These are phyloP conservation scores for Sebastes minor DNA, from an alignment of 2,797 vertebrate species.

Conservation along the genomic window DNA sequence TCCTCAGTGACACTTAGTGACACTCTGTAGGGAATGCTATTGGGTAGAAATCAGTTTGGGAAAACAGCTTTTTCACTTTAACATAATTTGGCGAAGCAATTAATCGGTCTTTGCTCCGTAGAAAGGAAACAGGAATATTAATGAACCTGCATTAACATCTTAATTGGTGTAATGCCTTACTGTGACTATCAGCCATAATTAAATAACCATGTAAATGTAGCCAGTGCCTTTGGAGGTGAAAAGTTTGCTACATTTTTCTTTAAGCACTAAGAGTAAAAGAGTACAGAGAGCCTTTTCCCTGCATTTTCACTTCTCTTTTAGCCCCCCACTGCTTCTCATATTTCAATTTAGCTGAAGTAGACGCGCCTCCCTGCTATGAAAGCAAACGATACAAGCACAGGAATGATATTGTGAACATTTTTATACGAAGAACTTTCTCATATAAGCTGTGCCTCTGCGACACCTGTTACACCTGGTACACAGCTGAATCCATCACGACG, in stretches of 20 bases:
- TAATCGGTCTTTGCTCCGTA: neutral
- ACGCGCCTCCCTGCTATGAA: neutral
- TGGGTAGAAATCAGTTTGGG: neutral
- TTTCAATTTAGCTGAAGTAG: neutral
- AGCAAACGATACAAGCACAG: neutral
- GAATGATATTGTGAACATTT: neutral
- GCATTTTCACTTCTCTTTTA: neutral
- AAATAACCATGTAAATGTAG: neutral
- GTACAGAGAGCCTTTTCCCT: neutral
- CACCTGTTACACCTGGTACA: conserved; percentile 5
- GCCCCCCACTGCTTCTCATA: neutral
- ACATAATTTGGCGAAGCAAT: neutral
- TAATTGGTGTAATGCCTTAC: too few species aligned
- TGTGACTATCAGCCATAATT: neutral
- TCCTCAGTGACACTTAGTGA: too few species aligned
- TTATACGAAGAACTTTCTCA: neutral
- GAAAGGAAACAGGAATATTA: neutral
- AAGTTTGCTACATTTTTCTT: neutral
- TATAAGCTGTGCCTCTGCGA: neutral
- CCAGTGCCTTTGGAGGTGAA: neutral
- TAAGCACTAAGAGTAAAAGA: too few species aligned
- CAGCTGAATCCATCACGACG: neutral
- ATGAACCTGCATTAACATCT: neutral
- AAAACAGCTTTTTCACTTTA: neutral
- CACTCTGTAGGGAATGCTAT: neutral